phyloP scores from a whole-genome alignment of 2,888 invertebrate genomes.

The Philereme vetulata region DNA sequence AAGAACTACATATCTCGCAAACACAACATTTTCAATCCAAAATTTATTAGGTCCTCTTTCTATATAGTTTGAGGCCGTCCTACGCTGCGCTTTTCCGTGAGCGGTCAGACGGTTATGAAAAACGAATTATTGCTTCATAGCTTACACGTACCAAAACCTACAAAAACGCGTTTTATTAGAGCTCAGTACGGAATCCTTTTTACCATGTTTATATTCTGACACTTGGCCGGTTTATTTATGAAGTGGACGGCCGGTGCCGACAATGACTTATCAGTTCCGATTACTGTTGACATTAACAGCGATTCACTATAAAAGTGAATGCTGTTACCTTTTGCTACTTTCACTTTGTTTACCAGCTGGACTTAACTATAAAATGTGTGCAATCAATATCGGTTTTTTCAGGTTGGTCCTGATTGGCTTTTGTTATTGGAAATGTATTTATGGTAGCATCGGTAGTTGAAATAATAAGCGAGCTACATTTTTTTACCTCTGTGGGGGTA shows the following conservation, averaged over 20 bases:
- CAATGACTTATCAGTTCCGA: constrained; percentile 59
- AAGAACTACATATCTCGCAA: no score
- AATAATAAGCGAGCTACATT: no score
- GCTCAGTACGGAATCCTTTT: constrained; percentile 5
- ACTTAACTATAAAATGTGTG: constrained; percentile 11
- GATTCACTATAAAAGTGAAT: constrained; percentile 47
- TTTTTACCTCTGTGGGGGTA: no score
- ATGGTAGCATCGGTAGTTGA: neutral
- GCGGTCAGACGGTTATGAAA: no score
- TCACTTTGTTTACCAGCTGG: constrained; percentile 40
- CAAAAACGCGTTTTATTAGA: no score
- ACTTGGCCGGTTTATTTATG: constrained; percentile 50
- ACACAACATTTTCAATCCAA: no score
- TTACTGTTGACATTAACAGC: constrained; percentile 54
- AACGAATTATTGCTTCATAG: no score
- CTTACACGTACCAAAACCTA: no score
- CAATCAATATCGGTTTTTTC: constrained; percentile 6
- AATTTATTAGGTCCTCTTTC: no score
- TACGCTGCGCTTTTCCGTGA: no score
- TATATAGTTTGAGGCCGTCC: no score
- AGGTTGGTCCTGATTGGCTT: neutral
- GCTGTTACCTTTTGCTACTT: constrained; percentile 38
- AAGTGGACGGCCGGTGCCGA: constrained; percentile 48
- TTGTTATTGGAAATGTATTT: constrained; percentile 9
- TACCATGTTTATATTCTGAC: constrained; percentile 1